Conservation (phyloP, 2,113 vertebrate species). For the Lepus timidus region DNA sequence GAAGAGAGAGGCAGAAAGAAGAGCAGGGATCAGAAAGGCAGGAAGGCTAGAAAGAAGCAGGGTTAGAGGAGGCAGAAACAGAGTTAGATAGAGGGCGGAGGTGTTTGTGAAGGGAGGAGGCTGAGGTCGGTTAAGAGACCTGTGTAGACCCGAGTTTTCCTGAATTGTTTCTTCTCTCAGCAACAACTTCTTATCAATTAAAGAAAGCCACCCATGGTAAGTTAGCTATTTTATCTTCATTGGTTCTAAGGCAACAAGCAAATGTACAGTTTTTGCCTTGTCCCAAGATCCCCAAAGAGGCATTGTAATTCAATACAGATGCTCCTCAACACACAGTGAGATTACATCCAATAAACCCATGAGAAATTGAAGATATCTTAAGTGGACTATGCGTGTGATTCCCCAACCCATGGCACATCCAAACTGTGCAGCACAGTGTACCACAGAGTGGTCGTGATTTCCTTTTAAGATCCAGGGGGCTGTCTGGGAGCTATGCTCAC, state of each 20-base stretch:
- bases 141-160: not conserved
- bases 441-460: too few species aligned
- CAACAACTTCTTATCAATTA: not conserved
- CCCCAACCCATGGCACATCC: too few species aligned
- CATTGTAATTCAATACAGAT: not conserved
- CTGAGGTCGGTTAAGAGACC: not conserved
- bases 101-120: not conserved
- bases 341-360: too few species aligned
- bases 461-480: too few species aligned
- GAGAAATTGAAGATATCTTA: too few species aligned
- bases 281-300: not conserved
- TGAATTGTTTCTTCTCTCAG: not conserved
- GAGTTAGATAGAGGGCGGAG: not conserved
- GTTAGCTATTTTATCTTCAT: constrained; percentile 53
- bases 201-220: not conserved
- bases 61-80: not conserved
- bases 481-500: too few species aligned
- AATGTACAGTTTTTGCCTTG: not conserved
- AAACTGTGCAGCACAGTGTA: too few species aligned
- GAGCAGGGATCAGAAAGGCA: not conserved
- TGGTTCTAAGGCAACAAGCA: not conserved
- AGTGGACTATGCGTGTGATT: too few species aligned
- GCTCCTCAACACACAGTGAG: too few species aligned
- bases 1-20: not conserved
- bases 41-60: not conserved